Evolutionary conservation across 2,797 vertebrate genomes (phyloP).

Genomic region (Erithacus rubecula): DNA sequence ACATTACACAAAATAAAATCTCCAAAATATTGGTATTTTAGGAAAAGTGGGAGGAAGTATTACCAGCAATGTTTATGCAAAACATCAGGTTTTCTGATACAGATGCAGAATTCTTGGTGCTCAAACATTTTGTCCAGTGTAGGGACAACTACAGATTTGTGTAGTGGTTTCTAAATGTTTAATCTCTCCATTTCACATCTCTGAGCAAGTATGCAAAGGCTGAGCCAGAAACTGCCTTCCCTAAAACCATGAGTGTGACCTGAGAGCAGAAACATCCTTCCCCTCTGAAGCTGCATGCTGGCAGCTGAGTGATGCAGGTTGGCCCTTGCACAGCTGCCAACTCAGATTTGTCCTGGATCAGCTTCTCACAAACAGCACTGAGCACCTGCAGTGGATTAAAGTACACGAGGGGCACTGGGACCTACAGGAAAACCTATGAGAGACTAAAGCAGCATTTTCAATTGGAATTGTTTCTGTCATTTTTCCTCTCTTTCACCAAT

Average conservation of each 20-base stretch:
- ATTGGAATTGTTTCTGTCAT: neutral
- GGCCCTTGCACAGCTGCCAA: neutral
- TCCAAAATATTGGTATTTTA: neutral
- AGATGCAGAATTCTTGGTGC: neutral
- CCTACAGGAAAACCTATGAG: neutral
- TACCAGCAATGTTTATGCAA: neutral
- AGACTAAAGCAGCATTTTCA: neutral
- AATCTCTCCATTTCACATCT: accelerated
- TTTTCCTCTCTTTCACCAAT: neutral
- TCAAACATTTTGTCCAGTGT: neutral
- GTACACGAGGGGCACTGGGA: accelerated
- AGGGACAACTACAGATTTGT: neutral
- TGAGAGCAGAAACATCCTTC: neutral
- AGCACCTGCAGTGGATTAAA: neutral
- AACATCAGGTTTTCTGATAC: neutral
- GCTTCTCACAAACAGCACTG: neutral
- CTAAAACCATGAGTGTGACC: neutral
- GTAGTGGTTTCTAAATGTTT: neutral
- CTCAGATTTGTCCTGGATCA: neutral
- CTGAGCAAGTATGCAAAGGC: neutral
- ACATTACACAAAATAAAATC: neutral
- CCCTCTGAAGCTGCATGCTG: neutral
- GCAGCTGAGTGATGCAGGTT: neutral
- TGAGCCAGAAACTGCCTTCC: neutral
- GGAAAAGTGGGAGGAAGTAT: neutral